phyloP scores from a whole-genome alignment of 2,888 invertebrate genomes.

The Hirtodrosophila alboralis region DNA sequence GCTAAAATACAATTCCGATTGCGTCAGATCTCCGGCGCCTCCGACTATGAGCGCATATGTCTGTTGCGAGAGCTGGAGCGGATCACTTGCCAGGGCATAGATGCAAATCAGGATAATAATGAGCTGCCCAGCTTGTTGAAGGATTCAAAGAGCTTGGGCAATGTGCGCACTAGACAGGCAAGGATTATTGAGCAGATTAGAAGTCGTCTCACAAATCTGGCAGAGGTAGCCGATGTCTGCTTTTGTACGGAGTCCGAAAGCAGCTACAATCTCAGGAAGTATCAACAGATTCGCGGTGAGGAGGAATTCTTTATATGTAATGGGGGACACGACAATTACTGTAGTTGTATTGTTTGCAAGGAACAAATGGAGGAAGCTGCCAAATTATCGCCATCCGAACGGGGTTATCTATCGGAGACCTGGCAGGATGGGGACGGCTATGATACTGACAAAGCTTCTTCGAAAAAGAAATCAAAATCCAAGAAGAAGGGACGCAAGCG shows the following conservation, averaged over 20 bases:
- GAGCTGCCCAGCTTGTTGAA: conserved; percentile 61
- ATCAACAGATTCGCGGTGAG: neutral
- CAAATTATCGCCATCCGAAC: neutral
- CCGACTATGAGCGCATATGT: conserved; percentile 50
- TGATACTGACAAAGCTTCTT: neutral
- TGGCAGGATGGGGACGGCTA: neutral
- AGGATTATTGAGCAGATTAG: conserved; percentile 63
- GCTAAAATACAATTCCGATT: conserved; percentile 79
- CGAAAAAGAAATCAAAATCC: neutral
- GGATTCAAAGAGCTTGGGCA: conserved; percentile 63
- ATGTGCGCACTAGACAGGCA: conserved; percentile 63
- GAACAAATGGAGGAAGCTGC: neutral
- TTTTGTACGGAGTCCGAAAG: conserved; percentile 22
- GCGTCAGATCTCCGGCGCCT: conserved; percentile 68
- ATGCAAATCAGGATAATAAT: conserved; percentile 18
- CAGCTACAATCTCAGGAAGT: conserved; percentile 9
- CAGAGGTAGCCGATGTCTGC: neutral
- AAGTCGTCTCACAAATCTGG: conserved; percentile 48
- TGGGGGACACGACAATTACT: conserved; percentile 11
- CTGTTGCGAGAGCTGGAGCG: conserved; percentile 71
- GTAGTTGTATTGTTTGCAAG: conserved; percentile 23
- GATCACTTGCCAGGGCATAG: conserved; percentile 52
- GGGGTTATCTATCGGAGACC: conserved; percentile 23
- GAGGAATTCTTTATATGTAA: no score
- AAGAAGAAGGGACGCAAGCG: conserved; percentile 9